Conservation (phyloP, 2,888 invertebrate species). For the Leptopterna dolabrata region DNA sequence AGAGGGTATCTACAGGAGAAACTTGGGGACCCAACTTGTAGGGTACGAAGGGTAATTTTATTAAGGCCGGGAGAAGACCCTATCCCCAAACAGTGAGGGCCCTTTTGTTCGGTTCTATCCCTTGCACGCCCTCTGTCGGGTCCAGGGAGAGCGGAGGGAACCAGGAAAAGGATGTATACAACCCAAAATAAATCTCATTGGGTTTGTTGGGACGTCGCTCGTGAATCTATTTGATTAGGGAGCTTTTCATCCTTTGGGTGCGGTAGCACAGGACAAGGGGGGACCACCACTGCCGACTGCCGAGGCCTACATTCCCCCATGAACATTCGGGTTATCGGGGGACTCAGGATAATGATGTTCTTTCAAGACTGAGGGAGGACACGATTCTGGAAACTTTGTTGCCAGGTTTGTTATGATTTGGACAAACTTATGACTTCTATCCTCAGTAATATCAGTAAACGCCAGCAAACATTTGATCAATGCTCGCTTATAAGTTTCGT, state of each 20-base stretch:
- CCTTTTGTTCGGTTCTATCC: constrained; percentile 24
- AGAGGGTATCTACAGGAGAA: constrained; percentile 4
- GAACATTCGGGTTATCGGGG: not conserved
- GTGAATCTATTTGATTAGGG: constrained; percentile 46
- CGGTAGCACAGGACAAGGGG: not conserved
- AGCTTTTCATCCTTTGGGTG: constrained; percentile 6
- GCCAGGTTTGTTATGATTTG: no score
- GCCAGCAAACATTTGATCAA: no score
- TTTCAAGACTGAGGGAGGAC: not conserved
- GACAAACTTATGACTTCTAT: no score
- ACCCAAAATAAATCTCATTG: constrained; percentile 41
- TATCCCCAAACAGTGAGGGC: not conserved
- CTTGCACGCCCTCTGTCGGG: not conserved
- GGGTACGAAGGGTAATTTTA: constrained; percentile 31
- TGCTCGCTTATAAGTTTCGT: no score
- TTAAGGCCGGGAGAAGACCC: not conserved
- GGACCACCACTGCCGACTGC: no score
- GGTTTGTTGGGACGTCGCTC: constrained; percentile 36
- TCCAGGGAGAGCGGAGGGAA: not conserved
- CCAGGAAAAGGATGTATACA: not conserved
- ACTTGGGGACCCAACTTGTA: not conserved
- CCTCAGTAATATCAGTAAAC: no score
- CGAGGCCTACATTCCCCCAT: not conserved
- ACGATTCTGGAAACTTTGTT: not conserved
- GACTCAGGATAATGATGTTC: not conserved